Conservation (phyloP, 2,888 invertebrate genomes). For the Lamellibrachia columna region DNA sequence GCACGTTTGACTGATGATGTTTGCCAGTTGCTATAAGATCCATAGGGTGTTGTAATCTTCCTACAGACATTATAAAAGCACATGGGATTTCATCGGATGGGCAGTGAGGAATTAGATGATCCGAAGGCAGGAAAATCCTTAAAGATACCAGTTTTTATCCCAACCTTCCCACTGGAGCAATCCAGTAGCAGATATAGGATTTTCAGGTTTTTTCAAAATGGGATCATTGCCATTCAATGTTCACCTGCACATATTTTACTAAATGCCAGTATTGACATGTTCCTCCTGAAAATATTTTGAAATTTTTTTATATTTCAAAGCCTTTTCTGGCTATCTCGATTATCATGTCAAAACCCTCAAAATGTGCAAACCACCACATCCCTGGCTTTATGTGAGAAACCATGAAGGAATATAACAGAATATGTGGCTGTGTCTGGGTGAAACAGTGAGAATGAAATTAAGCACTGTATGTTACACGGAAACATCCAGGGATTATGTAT, state of each 20-base stretch:
- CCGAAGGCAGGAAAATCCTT: background rate
- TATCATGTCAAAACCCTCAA: background rate
- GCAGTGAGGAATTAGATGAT: background rate
- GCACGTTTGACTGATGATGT: background rate
- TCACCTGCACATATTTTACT: background rate
- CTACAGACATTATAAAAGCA: background rate
- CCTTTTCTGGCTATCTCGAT: background rate
- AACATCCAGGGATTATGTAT: background rate
- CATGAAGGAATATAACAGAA: background rate
- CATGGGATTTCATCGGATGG: background rate
- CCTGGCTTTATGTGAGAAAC: background rate
- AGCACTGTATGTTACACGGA: background rate
- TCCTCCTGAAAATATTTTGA: background rate
- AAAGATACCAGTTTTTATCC: background rate
- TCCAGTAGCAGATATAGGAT: background rate
- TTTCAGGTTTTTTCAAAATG: background rate
- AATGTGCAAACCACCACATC: background rate
- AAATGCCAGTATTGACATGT: background rate
- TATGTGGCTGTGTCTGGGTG: background rate
- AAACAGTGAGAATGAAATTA: background rate
- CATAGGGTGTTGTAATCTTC: background rate
- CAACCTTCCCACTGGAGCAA: background rate
- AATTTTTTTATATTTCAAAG: background rate
- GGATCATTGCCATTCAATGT: background rate
- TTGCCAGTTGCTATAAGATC: background rate